Evolutionary conservation across 2,888 invertebrate genomes (phyloP), one percentile per base, ranked within the genome.

Genomic region (Microctonus aethiopoides): DNA sequence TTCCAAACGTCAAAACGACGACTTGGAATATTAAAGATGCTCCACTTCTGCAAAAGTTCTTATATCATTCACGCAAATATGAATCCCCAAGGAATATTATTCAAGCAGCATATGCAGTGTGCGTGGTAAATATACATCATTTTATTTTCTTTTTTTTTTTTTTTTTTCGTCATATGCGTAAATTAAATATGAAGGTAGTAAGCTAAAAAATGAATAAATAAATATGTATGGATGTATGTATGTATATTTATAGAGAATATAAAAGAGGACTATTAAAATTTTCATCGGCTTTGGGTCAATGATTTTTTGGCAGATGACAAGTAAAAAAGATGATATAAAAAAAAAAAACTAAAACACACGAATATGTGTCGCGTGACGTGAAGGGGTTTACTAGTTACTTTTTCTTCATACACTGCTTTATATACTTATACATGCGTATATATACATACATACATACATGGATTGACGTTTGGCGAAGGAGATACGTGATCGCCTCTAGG

Each of bases 391-490:
- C 36, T 56, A 36, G 29, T 51, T 62, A 22, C 32, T 22, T 61
- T 62, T 68, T 62, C 2, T 13, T 51, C n/a, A 51, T 29, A 29
- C 7, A 5, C n/a, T n/a, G 5, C n/a, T 39, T 39, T 16, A 36
- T 46, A 7, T 7, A 16, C 16, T n/a, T n/a, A n/a, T n/a, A n/a
- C n/a, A n/a, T 6, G 1, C n/a, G 39, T 39, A 4, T 46, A 16
- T 46, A 7, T 16, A 46, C 16, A 46, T 16, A 46, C 16, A 46
- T 16, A 46, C 6, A 46, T 9, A 34, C 16, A 34, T 29, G 67
- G 59, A 68, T 71, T 68, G 68, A 71, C 69, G 56, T 64, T 69
- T 56, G 56, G 61, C 60, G 36, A 46, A 56, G 60, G 57, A 65
- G 67, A 69, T 41, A 61, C 69, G 64, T 57, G 68, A 72, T 70